Evolutionary conservation across 2,113 vertebrate species (phyloP).

Genomic region (Abramis brama): DNA sequence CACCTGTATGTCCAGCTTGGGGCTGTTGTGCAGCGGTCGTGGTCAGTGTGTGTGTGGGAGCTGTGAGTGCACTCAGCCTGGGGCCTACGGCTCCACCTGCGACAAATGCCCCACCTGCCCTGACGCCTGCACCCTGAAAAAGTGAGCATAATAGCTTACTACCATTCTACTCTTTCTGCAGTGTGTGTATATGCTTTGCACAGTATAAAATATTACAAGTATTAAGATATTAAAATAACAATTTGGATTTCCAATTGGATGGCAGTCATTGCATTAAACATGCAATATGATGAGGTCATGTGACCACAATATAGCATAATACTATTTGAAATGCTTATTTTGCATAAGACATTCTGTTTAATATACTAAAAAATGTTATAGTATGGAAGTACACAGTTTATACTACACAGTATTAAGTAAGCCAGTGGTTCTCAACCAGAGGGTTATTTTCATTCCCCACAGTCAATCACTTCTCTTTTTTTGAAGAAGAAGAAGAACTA

Average conservation of each 20-base stretch:
- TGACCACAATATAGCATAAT: background rate
- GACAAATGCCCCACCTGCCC: slow-evolving; percentile 98
- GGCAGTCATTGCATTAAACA: background rate
- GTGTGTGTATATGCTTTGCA: no score
- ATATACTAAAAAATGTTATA: background rate
- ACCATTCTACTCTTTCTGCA: background rate
- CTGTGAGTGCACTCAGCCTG: slow-evolving; percentile 92
- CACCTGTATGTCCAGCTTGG: slow-evolving; percentile 89
- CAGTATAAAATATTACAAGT: no score
- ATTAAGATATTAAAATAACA: background rate
- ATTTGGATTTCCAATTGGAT: background rate
- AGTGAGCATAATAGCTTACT: slow-evolving; percentile 74
- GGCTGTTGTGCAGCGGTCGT: slow-evolving; percentile 89
- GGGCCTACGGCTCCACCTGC: slow-evolving; percentile 91
- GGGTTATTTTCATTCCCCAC: no score
- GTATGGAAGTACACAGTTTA: background rate
- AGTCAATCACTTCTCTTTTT: no score
- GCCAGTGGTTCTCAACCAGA: no score
- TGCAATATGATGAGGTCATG: background rate
- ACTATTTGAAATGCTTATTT: background rate
- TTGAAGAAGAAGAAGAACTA: no score
- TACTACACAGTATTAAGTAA: background rate
- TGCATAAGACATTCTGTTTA: background rate
- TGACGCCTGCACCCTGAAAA: slow-evolving; percentile 94
- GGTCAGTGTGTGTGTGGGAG: slow-evolving; percentile 91